These are phyloP conservation scores for Procapra przewalskii DNA, from an alignment of 2,113 vertebrate species.

Conservation along the genomic window DNA sequence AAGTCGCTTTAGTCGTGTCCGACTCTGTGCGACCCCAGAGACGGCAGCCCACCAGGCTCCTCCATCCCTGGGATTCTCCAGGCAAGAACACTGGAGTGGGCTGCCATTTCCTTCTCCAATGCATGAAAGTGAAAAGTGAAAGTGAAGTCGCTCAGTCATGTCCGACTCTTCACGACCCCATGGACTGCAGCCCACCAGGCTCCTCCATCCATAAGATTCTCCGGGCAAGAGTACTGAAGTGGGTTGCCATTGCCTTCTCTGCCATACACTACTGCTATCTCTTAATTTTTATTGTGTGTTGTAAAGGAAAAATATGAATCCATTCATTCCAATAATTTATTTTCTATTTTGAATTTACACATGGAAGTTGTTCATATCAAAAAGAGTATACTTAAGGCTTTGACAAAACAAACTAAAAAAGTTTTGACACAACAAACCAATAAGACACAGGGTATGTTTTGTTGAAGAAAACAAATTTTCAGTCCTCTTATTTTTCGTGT, in stretches of 20 bases:
- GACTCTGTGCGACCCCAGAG: no score
- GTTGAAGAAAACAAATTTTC: conserved; percentile 63
- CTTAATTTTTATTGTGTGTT: background rate
- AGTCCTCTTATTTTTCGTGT: conserved; percentile 50
- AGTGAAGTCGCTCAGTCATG: no score
- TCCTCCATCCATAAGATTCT: no score
- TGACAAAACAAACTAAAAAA: background rate
- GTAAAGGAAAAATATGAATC: background rate
- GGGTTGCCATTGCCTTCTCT: no score
- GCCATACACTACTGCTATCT: background rate
- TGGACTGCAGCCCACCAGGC: no score
- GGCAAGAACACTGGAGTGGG: no score
- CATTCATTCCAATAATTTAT: background rate
- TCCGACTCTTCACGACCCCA: rapidly evolving
- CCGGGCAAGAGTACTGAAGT: no score
- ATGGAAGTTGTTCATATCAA: background rate
- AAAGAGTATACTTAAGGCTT: conserved; percentile 17
- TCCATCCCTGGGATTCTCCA: rapidly evolving
- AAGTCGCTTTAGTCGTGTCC: no score
- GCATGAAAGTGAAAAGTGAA: no score
- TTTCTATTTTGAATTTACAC: conserved; percentile 21
- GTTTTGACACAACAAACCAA: conserved; percentile 52
- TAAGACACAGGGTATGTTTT: conserved; percentile 63
- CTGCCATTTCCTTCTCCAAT: no score
- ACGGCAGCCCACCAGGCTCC: no score